phyloP scores from a whole-genome alignment of 2,797 vertebrate species.

The Rhynchonycteris naso region DNA sequence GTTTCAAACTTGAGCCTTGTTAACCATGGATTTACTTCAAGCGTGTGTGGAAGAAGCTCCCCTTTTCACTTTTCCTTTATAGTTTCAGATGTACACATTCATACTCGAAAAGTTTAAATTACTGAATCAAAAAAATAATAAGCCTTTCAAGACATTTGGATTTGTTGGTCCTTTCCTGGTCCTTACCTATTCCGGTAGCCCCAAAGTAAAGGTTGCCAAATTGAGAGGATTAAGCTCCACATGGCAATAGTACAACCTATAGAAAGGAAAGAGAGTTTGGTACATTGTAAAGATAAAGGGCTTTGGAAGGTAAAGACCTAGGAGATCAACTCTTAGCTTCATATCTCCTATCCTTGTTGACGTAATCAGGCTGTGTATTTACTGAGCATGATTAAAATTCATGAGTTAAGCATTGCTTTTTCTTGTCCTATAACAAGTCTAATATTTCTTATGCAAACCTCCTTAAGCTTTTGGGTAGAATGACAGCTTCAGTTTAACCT shows the following conservation, averaged over 20 bases:
- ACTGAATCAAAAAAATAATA: background rate
- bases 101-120: background rate
- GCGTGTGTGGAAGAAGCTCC: background rate
- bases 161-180: background rate
- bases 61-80: background rate
- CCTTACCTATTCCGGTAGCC: background rate
- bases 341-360: background rate
- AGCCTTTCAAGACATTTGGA: background rate
- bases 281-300: background rate
- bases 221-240: background rate
- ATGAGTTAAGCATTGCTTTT: background rate
- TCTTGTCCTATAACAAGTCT: background rate
- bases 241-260: background rate
- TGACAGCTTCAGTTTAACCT: background rate
- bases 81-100: background rate
- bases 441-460: background rate
- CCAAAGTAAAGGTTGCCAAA: background rate
- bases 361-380: background rate
- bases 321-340: background rate
- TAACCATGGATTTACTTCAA: slow-evolving; percentile 63
- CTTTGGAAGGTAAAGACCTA: background rate
- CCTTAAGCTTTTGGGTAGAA: background rate
- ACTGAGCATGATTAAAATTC: background rate
- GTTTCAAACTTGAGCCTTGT: slow-evolving; percentile 63
- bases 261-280: background rate